Evolutionary conservation across 2,888 invertebrate species (phyloP).

Genomic region (Odontothrips loti): DNA sequence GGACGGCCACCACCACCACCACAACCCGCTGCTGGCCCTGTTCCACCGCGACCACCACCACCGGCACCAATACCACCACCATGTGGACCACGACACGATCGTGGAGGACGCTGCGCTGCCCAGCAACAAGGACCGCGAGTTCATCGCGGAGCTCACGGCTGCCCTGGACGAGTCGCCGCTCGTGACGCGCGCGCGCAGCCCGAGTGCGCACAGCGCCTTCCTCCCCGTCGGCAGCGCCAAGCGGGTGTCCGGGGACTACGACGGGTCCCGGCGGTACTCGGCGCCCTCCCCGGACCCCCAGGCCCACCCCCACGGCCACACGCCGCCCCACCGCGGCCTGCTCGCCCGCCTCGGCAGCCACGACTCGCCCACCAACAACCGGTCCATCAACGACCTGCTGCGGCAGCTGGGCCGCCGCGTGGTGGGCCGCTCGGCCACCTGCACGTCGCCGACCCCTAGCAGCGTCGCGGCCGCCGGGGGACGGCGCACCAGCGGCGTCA

Average conservation of each 20-base stretch:
- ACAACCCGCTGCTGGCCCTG: not conserved
- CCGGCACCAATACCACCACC: not conserved
- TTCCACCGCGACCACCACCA: slow-evolving; percentile 18
- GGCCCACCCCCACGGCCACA: not conserved
- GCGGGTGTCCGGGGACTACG: slow-evolving; percentile 32
- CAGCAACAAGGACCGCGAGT: slow-evolving; percentile 35
- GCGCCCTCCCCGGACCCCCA: slow-evolving; percentile 27
- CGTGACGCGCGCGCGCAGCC: slow-evolving; percentile 32
- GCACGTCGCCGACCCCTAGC: slow-evolving; percentile 32
- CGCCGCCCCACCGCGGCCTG: slow-evolving; percentile 27
- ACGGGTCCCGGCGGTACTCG: slow-evolving; percentile 15
- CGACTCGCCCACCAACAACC: slow-evolving; percentile 18
- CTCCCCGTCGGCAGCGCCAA: slow-evolving; percentile 50
- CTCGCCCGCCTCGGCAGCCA: slow-evolving; percentile 22
- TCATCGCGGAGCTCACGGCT: slow-evolving; percentile 14
- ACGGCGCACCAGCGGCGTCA: slow-evolving; percentile 33
- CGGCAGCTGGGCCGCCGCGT: slow-evolving; percentile 33
- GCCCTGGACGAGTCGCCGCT: slow-evolving; percentile 27
- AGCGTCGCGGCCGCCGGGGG: slow-evolving; percentile 35
- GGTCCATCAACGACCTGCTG: slow-evolving; percentile 35
- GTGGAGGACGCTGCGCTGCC: slow-evolving; percentile 21
- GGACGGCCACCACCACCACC: slow-evolving; percentile 12
- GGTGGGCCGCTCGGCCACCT: slow-evolving; percentile 34
- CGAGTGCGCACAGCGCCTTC: slow-evolving; percentile 47
- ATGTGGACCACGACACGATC: slow-evolving; percentile 32